Evolutionary conservation across 2,113 vertebrate genomes (phyloP).

Genomic region (Sander vitreus): DNA sequence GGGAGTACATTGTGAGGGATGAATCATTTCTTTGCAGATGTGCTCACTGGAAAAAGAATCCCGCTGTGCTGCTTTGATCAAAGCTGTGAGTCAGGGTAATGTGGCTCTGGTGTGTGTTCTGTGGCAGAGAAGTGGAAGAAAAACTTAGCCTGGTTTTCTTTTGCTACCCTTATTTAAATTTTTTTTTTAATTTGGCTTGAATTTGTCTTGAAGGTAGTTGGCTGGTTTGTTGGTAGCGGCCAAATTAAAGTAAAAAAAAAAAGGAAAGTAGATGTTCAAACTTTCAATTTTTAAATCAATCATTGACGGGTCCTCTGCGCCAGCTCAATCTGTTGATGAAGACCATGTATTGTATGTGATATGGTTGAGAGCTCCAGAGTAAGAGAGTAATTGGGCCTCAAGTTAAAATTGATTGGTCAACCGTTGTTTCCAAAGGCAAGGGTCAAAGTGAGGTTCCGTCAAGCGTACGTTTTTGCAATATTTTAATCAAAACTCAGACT

Average conservation of each 20-base stretch:
- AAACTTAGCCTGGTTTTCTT: not conserved
- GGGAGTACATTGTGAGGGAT: conserved; percentile 40
- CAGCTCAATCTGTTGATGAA: not conserved
- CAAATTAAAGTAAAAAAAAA: too few relatives aligned
- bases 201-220: not conserved
- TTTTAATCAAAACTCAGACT: not conserved
- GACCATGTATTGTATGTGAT: not conserved
- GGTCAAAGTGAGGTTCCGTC: not conserved
- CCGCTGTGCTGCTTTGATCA: conserved; percentile 57
- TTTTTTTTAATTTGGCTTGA: not conserved
- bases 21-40: conserved; percentile 67
- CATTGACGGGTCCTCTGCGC: too few relatives aligned
- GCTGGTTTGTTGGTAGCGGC: not conserved
- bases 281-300: not conserved
- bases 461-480: not conserved
- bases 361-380: not conserved
- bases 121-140: conserved; percentile 13
- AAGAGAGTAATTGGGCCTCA: not conserved
- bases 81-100: conserved; percentile 47
- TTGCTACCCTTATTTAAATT: not conserved
- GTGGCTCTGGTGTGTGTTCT: conserved; percentile 35
- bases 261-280: not conserved
- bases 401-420: not conserved
- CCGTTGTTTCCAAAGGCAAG: not conserved
- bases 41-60: conserved; percentile 35